phyloP scores from a whole-genome alignment of 92 coral and sea anemone genomes.

The Porites evermanni region DNA sequence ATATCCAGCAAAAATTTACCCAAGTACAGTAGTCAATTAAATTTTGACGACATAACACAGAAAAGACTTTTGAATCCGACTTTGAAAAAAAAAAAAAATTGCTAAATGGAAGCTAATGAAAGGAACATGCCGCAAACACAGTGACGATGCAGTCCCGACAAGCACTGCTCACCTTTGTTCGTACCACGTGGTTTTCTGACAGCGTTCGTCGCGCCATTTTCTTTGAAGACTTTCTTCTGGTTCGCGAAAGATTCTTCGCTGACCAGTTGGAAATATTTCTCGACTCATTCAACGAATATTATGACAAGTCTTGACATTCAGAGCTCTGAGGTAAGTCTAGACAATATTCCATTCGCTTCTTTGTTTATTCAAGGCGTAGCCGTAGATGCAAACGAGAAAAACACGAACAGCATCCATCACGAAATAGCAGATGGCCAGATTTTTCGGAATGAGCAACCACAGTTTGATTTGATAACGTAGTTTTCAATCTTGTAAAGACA shows the following conservation, averaged over 20 bases:
- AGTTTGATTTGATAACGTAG: background rate
- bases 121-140: background rate
- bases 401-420: too few species aligned
- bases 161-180: background rate
- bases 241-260: background rate
- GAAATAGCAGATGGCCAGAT: too few species aligned
- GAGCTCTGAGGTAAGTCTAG: conserved; percentile 44
- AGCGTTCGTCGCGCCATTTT: conserved; percentile 28
- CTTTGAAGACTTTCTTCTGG: background rate
- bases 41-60: too few species aligned
- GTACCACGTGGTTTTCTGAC: conserved; percentile 39
- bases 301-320: conserved; percentile 47
- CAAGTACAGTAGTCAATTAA: too few species aligned
- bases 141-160: conserved; percentile 1
- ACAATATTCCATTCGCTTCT: background rate
- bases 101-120: background rate
- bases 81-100: too few species aligned
- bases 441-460: background rate
- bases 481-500: background rate
- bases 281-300: conserved; percentile 20
- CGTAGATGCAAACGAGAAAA: background rate
- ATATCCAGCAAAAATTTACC: too few species aligned
- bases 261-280: background rate
- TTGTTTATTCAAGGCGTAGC: conserved; percentile 1
- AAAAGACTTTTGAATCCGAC: too few species aligned